These are phyloP conservation scores for Buceros bicornis DNA, from an alignment of 2,797 vertebrate species.

Conservation along the genomic window DNA sequence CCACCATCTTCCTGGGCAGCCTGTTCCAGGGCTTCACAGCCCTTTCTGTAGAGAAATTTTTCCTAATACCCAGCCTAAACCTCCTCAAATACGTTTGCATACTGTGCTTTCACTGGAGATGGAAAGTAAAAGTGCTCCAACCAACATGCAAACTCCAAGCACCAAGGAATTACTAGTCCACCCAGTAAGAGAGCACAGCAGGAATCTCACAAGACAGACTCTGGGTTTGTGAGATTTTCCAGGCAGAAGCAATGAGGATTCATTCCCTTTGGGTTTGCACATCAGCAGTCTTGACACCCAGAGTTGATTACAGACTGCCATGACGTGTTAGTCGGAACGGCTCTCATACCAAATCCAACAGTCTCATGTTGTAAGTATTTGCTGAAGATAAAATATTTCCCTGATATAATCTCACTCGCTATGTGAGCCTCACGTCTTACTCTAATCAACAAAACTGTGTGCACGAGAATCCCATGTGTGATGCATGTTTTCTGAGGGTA, in stretches of 20 bases:
- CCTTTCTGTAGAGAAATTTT: too few species aligned
- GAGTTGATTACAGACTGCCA: not conserved
- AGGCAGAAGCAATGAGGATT: not conserved
- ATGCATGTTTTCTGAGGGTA: conserved; percentile 8
- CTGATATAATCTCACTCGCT: not conserved
- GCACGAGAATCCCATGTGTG: not conserved
- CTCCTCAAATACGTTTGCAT: not conserved
- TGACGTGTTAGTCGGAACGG: not conserved
- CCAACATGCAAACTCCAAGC: not conserved
- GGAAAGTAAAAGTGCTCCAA: not conserved
- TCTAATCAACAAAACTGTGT: not conserved
- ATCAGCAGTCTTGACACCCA: not conserved
- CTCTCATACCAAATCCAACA: not conserved
- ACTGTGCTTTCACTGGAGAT: not conserved
- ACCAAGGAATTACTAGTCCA: not conserved
- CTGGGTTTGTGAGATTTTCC: not conserved
- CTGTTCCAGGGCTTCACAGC: too few species aligned
- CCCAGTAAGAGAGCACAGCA: not conserved
- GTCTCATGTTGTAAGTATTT: not conserved
- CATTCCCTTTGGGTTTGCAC: not conserved
- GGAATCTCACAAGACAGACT: not conserved
- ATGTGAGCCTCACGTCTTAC: not conserved
- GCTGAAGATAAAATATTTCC: conserved; percentile 53
- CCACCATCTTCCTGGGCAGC: too few species aligned
- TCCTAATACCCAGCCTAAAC: too few species aligned